Evolutionary conservation across 2,888 invertebrate genomes (phyloP).

Genomic region (Tetrapedia diversipes): DNA sequence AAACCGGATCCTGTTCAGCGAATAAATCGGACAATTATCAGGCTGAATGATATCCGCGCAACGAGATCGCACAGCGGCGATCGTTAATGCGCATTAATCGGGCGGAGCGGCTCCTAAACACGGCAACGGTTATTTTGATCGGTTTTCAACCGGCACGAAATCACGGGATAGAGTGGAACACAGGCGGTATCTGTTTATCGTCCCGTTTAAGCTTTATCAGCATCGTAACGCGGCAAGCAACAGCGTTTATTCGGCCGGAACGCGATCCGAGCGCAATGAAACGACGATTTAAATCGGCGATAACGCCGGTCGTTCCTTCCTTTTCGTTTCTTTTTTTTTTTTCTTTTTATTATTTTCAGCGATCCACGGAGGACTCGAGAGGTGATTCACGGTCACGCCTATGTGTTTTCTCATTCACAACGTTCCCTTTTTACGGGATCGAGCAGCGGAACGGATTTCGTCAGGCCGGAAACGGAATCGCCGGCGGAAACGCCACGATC

Average conservation of each 20-base stretch:
- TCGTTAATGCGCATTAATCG: conserved; percentile 41
- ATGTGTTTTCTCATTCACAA: conserved; percentile 36
- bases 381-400: conserved; percentile 39
- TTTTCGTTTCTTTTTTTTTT: no score
- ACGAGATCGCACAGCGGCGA: conserved; percentile 13
- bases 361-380: conserved; percentile 63
- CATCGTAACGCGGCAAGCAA: conserved; percentile 73
- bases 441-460: conserved; percentile 37
- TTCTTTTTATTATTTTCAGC: no score
- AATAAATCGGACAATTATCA: conserved; percentile 42
- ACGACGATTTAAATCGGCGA: conserved; percentile 68
- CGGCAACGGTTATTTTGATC: conserved; percentile 29
- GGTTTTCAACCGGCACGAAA: conserved; percentile 36
- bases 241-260: conserved; percentile 76
- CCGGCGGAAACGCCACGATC: conserved; percentile 41
- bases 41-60: conserved; percentile 7
- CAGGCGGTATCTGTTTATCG: conserved; percentile 62
- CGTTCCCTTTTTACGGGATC: conserved; percentile 42
- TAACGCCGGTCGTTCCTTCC: conserved; percentile 70
- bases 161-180: conserved; percentile 21
- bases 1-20: conserved; percentile 10
- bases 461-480: conserved; percentile 37
- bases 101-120: conserved; percentile 31
- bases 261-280: conserved; percentile 73
- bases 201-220: conserved; percentile 76